Evolutionary conservation across 2,888 invertebrate species (phyloP), one percentile per base, ranked within the genome.

Genomic region (Lordiphosa fenestrarum): DNA sequence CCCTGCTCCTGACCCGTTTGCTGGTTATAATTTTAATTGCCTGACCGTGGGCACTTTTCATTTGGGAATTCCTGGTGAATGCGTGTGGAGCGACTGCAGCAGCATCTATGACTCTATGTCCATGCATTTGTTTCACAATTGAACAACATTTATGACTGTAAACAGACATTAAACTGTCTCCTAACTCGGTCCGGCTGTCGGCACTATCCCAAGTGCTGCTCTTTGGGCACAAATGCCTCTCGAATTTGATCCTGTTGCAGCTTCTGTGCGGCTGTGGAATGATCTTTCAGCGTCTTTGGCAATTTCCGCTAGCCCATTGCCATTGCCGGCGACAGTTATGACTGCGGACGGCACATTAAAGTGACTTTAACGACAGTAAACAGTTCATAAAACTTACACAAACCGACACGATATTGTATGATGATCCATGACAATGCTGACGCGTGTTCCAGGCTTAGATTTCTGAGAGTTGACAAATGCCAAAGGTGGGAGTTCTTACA

Each of bases 61-160:
- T 74, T 75, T 57, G 37, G 35, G 40, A 23, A 35, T 48, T 21
- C 35, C 25, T 25, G 36, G 9, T 35, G 23, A 38, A 40, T 46
- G 39, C 37, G 21, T 51, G 33, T 38, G 38, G 6, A 23, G 23
- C 23, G 25, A 25, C 25, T 25, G 6, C 25, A 7, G 39, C 19
- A 4, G 30, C 44, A 35, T 48, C 21, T 46, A 35, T 48, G 33
- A 19, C 51, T 52, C n/a, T 46, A 42, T 41, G 12, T 36, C 39
- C 38, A 35, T 47, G 67, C 38, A 64, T 53, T 33, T 52, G 46
- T 48, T 61, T 58, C 40, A 82, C 80, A 85, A 84, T 83, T 84
- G 87, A 83, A 84, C 71, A 71, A 71, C 86, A 68, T 87, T 86
- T 86, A 87, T 77, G 87, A 86, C 84, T 83, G 86, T 86, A 86